Percentiles rank a stretch among this genome's conserved stretches.
phyloP scores from a whole-genome alignment of 2,113 vertebrate species.

The Chaetodon auriga region DNA sequence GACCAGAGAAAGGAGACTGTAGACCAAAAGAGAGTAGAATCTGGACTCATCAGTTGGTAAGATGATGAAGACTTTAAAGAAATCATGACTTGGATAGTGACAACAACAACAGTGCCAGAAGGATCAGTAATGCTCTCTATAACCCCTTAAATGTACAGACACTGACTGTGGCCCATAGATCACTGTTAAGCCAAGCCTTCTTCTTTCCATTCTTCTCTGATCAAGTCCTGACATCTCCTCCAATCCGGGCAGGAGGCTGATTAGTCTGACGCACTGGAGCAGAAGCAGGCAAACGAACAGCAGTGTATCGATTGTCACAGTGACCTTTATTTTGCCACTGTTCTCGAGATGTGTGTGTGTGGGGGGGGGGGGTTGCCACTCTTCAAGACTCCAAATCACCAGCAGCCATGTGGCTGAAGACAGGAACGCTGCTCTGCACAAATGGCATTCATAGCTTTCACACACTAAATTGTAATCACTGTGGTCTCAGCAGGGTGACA shows the following conservation, averaged over 20 bases:
- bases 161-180: conserved; percentile 14
- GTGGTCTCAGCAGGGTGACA: conserved; percentile 30
- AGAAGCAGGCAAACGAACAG: conserved; percentile 46
- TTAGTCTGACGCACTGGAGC: conserved; percentile 62
- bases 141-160: conserved; percentile 9
- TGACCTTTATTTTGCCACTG: conserved; percentile 72
- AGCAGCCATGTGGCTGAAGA: conserved; percentile 16
- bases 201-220: conserved; percentile 18
- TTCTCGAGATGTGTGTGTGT: conserved; percentile 48
- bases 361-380: conserved; percentile 53
- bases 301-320: conserved; percentile 74
- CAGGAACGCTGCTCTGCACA: conserved; percentile 5
- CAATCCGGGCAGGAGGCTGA: conserved; percentile 32
- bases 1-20: neutral
- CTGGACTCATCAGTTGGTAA: neutral
- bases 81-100: neutral
- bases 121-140: neutral
- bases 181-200: conserved; percentile 23
- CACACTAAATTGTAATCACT: conserved; percentile 32
- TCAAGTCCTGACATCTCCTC: conserved; percentile 41
- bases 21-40: neutral
- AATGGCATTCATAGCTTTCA: conserved; percentile 46
- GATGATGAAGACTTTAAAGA: neutral
- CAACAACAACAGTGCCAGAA: conserved; percentile 8
- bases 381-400: conserved; percentile 34